Percentiles rank a stretch among this genome's conserved stretches.
These are phyloP conservation scores for Wasmannia auropunctata DNA, from an alignment of 1,140 invertebrate species.

Conservation along the genomic window DNA sequence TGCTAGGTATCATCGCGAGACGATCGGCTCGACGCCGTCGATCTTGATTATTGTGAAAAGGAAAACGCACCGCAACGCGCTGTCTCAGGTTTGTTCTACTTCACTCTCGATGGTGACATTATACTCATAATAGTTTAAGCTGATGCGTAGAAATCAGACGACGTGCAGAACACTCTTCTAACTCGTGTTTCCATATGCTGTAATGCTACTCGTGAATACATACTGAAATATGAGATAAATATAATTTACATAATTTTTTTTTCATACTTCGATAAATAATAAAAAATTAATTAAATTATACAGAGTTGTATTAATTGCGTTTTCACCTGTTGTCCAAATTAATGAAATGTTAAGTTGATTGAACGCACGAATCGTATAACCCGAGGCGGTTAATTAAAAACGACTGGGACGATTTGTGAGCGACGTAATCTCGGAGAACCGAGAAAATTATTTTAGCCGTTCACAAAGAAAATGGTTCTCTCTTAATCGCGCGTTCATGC, in stretches of 20 bases:
- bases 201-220: not conserved
- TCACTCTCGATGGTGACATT: constrained; percentile 14
- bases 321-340: not conserved
- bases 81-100: not conserved
- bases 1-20: constrained; percentile 41
- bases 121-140: constrained; percentile 34
- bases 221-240: not conserved
- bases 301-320: not conserved
- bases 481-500: constrained; percentile 35
- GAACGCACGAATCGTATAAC: not conserved
- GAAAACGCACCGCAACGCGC: not conserved
- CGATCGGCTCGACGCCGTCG: constrained; percentile 8
- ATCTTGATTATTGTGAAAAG: constrained; percentile 45
- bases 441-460: not conserved
- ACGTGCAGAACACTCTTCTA: too few relatives aligned
- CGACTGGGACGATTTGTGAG: not conserved
- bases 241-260: not conserved
- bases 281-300: not conserved
- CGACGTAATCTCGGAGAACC: not conserved
- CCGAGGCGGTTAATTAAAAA: constrained; percentile 8
- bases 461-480: constrained; percentile 25
- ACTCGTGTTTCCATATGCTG: not conserved
- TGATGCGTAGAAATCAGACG: not conserved
- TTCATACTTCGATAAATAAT: not conserved
- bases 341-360: constrained; percentile 1